Evolutionary conservation across 2,888 invertebrate species (phyloP).

Genomic region (Erebia epiphron): DNA sequence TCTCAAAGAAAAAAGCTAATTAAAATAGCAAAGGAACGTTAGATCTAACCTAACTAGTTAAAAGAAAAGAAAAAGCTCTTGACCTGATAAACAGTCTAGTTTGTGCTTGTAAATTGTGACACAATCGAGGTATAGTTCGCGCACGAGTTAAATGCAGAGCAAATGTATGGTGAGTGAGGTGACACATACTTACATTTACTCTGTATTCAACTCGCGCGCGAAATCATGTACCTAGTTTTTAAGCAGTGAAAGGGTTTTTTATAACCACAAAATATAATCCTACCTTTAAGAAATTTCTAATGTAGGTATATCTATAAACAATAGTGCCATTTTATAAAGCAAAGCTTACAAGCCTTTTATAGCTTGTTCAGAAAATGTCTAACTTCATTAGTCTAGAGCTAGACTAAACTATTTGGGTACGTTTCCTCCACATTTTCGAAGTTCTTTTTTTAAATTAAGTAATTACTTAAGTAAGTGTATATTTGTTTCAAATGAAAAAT

Average conservation of each 20-base stretch:
- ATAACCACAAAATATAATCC: background rate
- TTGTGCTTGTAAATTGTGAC: background rate
- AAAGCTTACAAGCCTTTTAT: conserved; percentile 12
- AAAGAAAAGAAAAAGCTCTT: background rate
- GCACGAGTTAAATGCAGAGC: too few species aligned
- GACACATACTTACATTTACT: too few species aligned
- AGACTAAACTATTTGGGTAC: background rate
- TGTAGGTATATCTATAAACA: conserved; percentile 4
- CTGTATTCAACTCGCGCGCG: too few species aligned
- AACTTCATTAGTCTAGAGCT: background rate
- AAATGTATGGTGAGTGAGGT: too few species aligned
- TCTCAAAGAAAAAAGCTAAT: background rate
- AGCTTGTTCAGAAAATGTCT: background rate
- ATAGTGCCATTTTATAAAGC: background rate
- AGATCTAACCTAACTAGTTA: background rate
- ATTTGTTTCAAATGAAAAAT: too few species aligned
- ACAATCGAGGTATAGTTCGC: too few species aligned
- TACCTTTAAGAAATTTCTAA: background rate
- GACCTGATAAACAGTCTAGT: background rate
- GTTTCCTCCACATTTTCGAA: background rate
- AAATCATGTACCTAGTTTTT: background rate
- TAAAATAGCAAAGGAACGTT: background rate
- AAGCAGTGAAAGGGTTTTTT: background rate
- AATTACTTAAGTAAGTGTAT: too few species aligned
- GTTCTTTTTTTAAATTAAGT: too few species aligned